Base-by-base conservation (phyloP, 2,113 vertebrate genomes). In the Hiodon alosoides region DNA sequence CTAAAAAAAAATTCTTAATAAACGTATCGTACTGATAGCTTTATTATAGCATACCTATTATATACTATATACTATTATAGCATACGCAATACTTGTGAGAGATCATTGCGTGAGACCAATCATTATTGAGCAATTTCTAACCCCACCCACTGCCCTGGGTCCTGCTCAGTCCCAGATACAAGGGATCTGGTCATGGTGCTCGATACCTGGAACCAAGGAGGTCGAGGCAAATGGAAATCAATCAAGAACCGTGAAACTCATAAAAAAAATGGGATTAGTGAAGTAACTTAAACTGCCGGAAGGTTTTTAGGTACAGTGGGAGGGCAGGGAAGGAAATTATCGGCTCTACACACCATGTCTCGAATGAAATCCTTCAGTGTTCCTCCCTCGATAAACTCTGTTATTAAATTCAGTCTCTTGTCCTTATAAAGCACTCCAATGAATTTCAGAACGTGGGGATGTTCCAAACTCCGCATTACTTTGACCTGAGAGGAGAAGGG, bases 361-460 rank as follows among this genome's bases (percentile, higher is more conserved):
- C 95, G 92, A 76, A 99, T 93, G 71, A 94, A 96, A 80, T 99
- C 97, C 86, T 98, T 98, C 78, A 99, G 86, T 0, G 97, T 99
- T 77, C 97, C 97, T 47, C 97, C 96, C 74, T 98, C 95, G 0
- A 99, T 99, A 84, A 92, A 99, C 85, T 99, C 97, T 0, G 95
- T 98, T 80, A 99, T 93, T 54, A 99, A 88, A 82, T 99, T 99
- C 64, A 99, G 91, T 83, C 90, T 96, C 88, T 95, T 97, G 87
- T 98, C 97, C 84, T 99, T 99, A 86, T 99, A 99, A 0, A 99
- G 86, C 58, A 98, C 97, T 0, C 97, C 97, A 0, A 99, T 98
- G 87, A 99, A 98, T 86, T 91, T 96, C 76, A 99, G 87, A 70
- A 98, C 96, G 0, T 97, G 94, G 67, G 95, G 94, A 75, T 99